Conservation (phyloP, 2,113 vertebrate genomes). For the Pyxicephalus adspersus region DNA sequence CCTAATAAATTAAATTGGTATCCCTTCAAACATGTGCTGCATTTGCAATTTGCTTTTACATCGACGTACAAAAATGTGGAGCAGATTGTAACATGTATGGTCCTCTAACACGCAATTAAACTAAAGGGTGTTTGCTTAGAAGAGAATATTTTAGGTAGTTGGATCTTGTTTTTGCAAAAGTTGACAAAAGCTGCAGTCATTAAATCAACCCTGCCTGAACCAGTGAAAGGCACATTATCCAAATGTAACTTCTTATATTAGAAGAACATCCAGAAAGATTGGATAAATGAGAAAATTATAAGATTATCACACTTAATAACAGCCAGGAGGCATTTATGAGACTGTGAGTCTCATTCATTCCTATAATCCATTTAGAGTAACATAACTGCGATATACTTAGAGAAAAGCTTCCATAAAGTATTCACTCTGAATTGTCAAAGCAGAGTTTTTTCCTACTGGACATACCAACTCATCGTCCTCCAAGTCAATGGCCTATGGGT, state of each 20-base stretch:
- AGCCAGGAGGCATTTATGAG: conserved; percentile 17
- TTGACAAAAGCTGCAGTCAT: not conserved
- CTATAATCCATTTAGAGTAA: conserved; percentile 5
- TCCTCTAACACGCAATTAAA: too few relatives aligned
- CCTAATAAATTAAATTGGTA: too few relatives aligned
- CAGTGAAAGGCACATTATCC: conserved; percentile 11
- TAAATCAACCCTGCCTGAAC: not conserved
- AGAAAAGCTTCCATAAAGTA: not conserved
- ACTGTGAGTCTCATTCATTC: not conserved
- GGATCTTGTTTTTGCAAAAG: not conserved
- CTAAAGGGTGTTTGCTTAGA: too few relatives aligned
- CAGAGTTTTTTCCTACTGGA: not conserved
- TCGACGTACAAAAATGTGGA: too few relatives aligned
- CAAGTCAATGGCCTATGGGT: not conserved
- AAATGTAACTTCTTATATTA: not conserved
- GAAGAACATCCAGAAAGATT: not conserved
- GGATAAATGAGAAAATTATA: conserved; percentile 29
- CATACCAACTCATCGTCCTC: not conserved
- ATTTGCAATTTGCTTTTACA: too few relatives aligned
- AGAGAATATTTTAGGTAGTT: not conserved
- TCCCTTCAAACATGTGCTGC: too few relatives aligned
- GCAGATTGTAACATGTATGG: too few relatives aligned
- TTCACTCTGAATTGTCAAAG: not conserved
- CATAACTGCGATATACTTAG: not conserved
- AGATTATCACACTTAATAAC: conserved; percentile 29